Evolutionary conservation across 1,140 invertebrate genomes (phyloP).

Genomic region (Ostrea denselamellosa): DNA sequence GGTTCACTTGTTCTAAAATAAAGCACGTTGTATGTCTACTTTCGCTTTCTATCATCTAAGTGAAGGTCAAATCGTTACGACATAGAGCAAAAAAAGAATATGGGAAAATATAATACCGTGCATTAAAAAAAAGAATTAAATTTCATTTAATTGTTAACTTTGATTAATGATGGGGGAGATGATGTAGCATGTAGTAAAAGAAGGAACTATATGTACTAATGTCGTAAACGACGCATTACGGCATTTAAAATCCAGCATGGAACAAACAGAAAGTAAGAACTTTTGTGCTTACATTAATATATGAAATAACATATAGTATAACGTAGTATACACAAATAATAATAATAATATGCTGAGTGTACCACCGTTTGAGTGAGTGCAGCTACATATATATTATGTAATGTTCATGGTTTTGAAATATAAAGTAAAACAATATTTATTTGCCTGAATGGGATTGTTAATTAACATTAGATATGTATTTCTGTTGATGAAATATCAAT

Average conservation of each 20-base stretch:
- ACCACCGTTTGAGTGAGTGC: no score
- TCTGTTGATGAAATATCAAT: no score
- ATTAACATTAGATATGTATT: no score
- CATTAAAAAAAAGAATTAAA: background rate
- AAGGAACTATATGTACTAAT: background rate
- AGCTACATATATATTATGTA: no score
- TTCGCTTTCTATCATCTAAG: background rate
- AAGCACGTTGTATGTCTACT: conserved; percentile 2
- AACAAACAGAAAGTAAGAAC: conserved; percentile 11
- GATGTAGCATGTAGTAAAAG: background rate
- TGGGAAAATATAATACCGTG: background rate
- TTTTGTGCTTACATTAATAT: background rate
- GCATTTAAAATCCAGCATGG: conserved; percentile 31
- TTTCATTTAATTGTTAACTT: background rate
- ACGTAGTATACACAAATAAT: no score
- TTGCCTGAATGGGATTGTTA: no score
- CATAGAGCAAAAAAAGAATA: background rate
- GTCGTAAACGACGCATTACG: background rate
- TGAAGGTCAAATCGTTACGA: conserved; percentile 32
- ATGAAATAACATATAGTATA: no score
- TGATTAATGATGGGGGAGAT: background rate
- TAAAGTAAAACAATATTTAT: no score
- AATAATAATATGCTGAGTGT: no score
- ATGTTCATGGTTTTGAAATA: no score
- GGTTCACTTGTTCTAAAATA: background rate